Evolutionary conservation across 2,888 invertebrate genomes (phyloP).

Genomic region (Tenthredo scrophulariae): DNA sequence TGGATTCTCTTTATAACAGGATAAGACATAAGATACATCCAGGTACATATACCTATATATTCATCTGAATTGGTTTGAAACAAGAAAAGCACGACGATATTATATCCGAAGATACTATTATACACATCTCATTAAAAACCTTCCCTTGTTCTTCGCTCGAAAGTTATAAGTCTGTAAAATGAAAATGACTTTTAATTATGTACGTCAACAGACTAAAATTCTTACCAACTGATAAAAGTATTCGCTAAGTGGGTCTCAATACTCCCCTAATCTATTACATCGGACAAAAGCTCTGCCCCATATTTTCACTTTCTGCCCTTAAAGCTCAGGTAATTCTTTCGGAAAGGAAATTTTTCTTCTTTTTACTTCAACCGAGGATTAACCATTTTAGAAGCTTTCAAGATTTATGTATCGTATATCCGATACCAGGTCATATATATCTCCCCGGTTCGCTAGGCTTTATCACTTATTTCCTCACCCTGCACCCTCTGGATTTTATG

Average conservation of each 20-base stretch:
- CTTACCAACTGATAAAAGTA: conserved; percentile 4
- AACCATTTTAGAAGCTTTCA: conserved; percentile 8
- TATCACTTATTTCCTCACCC: background rate
- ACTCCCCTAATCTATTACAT: conserved; percentile 6
- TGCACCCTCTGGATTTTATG: no score
- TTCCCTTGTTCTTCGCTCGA: background rate
- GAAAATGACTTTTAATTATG: background rate
- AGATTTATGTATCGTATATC: conserved; percentile 21
- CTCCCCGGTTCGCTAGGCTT: background rate
- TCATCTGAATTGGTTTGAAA: background rate
- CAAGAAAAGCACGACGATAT: background rate
- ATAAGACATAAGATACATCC: background rate
- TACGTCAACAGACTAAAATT: background rate
- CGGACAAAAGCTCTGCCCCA: background rate
- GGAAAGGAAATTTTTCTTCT: conserved; percentile 2
- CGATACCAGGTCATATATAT: background rate
- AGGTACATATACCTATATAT: background rate
- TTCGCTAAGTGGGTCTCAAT: conserved; percentile 15
- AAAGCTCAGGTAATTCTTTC: conserved; percentile 9
- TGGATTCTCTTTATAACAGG: background rate
- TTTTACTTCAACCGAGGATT: conserved; percentile 8
- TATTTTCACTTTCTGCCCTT: conserved; percentile 31
- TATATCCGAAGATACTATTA: no score
- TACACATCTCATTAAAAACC: background rate
- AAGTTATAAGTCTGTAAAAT: conserved; percentile 11